Percentiles rank a stretch among this genome's conserved stretches.
Conservation (phyloP, 2,888 invertebrate species). For the Agonopterix heracliana region DNA sequence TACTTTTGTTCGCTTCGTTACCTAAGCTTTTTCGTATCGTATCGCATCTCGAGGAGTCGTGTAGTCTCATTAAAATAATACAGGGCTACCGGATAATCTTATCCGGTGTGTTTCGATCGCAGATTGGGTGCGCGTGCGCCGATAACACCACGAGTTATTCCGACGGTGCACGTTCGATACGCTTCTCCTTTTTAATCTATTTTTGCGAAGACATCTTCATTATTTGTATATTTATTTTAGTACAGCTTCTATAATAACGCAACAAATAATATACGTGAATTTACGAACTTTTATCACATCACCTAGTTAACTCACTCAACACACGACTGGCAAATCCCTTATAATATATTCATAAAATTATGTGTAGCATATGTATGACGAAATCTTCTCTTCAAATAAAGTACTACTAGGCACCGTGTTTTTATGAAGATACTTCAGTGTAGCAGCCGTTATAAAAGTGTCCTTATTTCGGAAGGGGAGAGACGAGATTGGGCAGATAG, state of each 20-base stretch:
- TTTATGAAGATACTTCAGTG: conserved; percentile 40
- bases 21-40: conserved; percentile 70
- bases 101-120: conserved; percentile 74
- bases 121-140: conserved; percentile 74
- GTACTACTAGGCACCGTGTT: conserved; percentile 42
- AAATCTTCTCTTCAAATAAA: conserved; percentile 53
- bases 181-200: conserved; percentile 65
- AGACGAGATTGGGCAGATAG: conserved; percentile 27
- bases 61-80: conserved; percentile 77
- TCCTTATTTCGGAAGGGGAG: conserved; percentile 32
- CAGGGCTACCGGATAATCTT: conserved; percentile 76
- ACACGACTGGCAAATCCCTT: conserved; percentile 46
- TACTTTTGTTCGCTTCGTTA: conserved; percentile 67
- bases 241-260: background rate
- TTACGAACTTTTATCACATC: no score
- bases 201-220: conserved; percentile 68
- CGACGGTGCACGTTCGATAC: conserved; percentile 65
- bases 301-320: no score
- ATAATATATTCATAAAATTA: conserved; percentile 66
- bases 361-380: conserved; percentile 53
- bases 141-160: conserved; percentile 72
- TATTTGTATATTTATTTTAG: conserved; percentile 48
- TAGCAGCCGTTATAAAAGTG: conserved; percentile 28
- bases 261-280: no score
- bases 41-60: conserved; percentile 69